phyloP scores from a whole-genome alignment of 1,140 invertebrate species.

The Triops cancriformis region DNA sequence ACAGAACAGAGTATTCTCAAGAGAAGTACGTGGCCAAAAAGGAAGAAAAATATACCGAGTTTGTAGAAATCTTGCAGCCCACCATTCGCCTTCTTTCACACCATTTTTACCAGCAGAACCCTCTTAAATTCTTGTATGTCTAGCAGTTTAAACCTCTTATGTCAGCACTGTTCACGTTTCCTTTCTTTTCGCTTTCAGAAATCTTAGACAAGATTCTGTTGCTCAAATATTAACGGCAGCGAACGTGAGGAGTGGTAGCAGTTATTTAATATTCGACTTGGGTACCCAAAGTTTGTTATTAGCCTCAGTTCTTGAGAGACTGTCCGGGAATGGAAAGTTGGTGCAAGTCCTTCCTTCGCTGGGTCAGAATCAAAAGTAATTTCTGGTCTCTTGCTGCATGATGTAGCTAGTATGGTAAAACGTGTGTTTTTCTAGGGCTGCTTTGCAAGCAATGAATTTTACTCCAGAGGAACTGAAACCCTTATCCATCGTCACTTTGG shows the following conservation, averaged over 20 bases:
- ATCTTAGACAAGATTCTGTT: conserved; percentile 71
- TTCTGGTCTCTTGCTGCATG: conserved; percentile 15
- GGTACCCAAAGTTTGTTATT: conserved; percentile 71
- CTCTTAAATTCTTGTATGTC: conserved; percentile 60
- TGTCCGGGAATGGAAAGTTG: conserved; percentile 54
- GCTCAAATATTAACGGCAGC: conserved; percentile 73
- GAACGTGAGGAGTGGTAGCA: conserved; percentile 67
- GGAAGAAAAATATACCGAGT: conserved; percentile 79
- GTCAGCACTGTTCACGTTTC: background rate
- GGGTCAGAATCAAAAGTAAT: conserved; percentile 64
- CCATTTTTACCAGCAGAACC: conserved; percentile 66
- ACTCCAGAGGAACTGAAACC: conserved; percentile 32
- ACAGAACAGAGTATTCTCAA: conserved; percentile 85
- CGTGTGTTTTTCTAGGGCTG: conserved; percentile 35
- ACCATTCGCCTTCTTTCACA: conserved; percentile 63
- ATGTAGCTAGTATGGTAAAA: conserved; percentile 30
- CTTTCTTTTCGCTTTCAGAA: conserved; percentile 36
- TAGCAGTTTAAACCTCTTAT: background rate
- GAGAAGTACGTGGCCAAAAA: conserved; percentile 93
- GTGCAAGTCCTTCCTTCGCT: conserved; percentile 66
- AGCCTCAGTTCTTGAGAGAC: conserved; percentile 60
- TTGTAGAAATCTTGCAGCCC: conserved; percentile 62
- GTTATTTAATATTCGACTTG: conserved; percentile 77
- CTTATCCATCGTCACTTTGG: conserved; percentile 49
- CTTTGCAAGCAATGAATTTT: conserved; percentile 60